Base-by-base conservation (phyloP, 2,888 invertebrate genomes). In the Ennomos quercinarius region DNA sequence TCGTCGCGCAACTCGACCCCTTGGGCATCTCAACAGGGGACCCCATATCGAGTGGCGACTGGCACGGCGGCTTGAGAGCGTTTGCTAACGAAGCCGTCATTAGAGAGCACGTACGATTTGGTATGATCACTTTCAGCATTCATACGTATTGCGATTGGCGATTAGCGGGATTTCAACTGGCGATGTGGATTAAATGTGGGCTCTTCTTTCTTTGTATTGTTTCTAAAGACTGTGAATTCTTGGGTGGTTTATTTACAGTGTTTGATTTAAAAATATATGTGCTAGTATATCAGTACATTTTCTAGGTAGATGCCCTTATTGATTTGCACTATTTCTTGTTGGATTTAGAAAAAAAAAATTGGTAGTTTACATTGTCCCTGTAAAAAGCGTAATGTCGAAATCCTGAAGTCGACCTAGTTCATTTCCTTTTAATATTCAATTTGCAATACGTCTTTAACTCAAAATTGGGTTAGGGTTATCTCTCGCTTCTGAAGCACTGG, bases 1-100 rank as follows among this genome's bases (percentile, higher is more conserved):
- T 98, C 91, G 96, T 97, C 83, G 97, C 98, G 79, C 96, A 96
- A 83, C 94, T 98, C 93, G 98, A 99, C 93, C 98, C 99, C 66
- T 94, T 99, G 91, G 97, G 96, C 92, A 98, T 99, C 90, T 94
- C 95, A 87, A 95, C 95, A 87, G 95, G 95, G 75, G 95, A 95
- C 86, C 94, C 94, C 76, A 86, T 84, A 60, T 89, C 89, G 70
- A 89, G 89, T 80, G 83, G 86, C 77, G 89, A 91, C 77, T 89
- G 91, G 89, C 90, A 89, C 72, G 89, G 91, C 73, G 91, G 91
- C 65, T 85, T 92, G 74, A 86, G 91, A 63, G 92, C 90, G 77
- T 92, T 92, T 84, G 92, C 91, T 72, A 91, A 84, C 80, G 91
- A 92, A 72, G 92, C 89, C 63, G 92, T 92, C 76, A 89, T 91